Conservation (phyloP, 2,888 invertebrate genomes). For the Petrophora chlorosata region DNA sequence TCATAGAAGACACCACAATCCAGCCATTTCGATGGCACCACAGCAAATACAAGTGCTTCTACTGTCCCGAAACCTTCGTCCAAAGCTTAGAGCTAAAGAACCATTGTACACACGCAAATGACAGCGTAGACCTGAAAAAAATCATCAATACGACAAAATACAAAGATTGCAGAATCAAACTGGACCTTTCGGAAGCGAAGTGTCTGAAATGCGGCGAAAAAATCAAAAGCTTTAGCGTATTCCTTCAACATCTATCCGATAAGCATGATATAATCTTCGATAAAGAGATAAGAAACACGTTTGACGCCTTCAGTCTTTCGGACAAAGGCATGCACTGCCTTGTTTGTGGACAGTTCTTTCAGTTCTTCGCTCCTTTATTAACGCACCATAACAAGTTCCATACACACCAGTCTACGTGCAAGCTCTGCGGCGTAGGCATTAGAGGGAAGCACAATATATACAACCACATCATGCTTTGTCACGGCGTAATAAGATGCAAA, state of each 20-base stretch:
- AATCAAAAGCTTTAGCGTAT: neutral
- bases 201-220: neutral
- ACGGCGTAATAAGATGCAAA: neutral
- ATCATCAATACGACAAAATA: neutral
- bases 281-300: neutral
- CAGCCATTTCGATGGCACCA: conserved; percentile 50
- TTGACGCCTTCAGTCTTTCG: conserved; percentile 38
- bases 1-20: conserved; percentile 48
- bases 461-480: neutral
- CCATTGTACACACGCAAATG: conserved; percentile 47
- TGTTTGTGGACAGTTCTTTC: conserved; percentile 53
- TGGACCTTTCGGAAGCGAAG: neutral
- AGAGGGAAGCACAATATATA: neutral
- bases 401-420: neutral
- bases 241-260: neutral
- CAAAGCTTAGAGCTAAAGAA: conserved; percentile 41
- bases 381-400: conserved; percentile 38
- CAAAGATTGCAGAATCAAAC: neutral
- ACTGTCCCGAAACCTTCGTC: conserved; percentile 34
- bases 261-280: neutral
- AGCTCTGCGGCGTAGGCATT: neutral
- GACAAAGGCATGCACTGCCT: conserved; percentile 53
- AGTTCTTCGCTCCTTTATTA: conserved; percentile 55
- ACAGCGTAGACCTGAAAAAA: conserved; percentile 14
- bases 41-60: conserved; percentile 31